Evolutionary conservation across 2,797 vertebrate genomes (phyloP).

Genomic region (Paedocypris micromegethes): DNA sequence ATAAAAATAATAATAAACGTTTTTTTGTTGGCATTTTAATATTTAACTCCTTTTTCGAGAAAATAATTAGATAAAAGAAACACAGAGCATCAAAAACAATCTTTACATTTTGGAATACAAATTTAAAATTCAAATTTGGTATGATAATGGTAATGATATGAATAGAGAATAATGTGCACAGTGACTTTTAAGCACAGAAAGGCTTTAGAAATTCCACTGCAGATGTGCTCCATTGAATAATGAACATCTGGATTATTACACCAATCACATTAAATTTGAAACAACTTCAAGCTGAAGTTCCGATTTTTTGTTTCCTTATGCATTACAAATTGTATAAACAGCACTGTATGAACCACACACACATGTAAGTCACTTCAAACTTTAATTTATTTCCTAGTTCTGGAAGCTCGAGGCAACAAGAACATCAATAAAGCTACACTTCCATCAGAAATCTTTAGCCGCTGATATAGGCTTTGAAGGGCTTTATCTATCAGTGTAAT

Average conservation of each 20-base stretch:
- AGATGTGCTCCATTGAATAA: conserved; percentile 6
- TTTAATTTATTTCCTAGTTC: conserved; percentile 15
- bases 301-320: not conserved
- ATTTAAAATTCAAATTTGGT: too few species aligned
- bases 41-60: too few species aligned
- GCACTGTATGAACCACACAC: conserved; percentile 16
- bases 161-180: too few species aligned
- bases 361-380: conserved; percentile 17
- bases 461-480: not conserved
- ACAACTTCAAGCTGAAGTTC: not conserved
- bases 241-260: conserved; percentile 23
- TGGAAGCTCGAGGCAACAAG: conserved; percentile 17
- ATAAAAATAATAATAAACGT: too few species aligned
- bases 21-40: too few species aligned
- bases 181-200: too few species aligned
- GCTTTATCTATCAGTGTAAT: conserved; percentile 51
- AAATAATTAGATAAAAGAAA: too few species aligned
- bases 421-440: conserved; percentile 18
- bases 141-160: too few species aligned
- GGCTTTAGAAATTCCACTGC: not conserved
- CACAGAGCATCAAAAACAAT: too few species aligned
- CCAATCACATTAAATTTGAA: conserved; percentile 14
- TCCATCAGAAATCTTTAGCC: conserved; percentile 7
- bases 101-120: too few species aligned
- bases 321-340: conserved; percentile 6